These are phyloP conservation scores for Andrena bucephala DNA, from an alignment of 2,888 invertebrate genomes.

Conservation along the genomic window DNA sequence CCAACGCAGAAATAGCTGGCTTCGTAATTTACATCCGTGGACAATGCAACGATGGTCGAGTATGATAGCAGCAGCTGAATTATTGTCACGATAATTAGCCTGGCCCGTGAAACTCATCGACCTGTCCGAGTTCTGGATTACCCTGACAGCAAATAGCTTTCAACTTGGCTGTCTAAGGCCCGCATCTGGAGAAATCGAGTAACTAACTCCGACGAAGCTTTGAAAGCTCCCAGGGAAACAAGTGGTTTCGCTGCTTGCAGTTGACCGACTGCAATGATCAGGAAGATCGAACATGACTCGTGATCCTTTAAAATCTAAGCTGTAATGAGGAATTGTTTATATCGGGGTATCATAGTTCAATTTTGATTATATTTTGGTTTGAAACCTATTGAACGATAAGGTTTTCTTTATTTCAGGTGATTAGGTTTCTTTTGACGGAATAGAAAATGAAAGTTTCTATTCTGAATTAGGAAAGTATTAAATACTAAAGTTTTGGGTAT, in stretches of 20 bases:
- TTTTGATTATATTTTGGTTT: too few relatives aligned
- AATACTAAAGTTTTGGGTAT: too few relatives aligned
- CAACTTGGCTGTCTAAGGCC: constrained; percentile 53
- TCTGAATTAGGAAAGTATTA: too few relatives aligned
- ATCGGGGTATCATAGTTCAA: too few relatives aligned
- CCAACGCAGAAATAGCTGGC: constrained; percentile 7
- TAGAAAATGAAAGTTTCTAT: too few relatives aligned
- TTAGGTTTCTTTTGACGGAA: too few relatives aligned
- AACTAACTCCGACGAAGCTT: constrained; percentile 66
- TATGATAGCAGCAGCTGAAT: constrained; percentile 26
- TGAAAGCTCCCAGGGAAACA: constrained; percentile 52
- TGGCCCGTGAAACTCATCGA: constrained; percentile 32
- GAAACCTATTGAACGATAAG: too few relatives aligned
- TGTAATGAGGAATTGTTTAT: too few relatives aligned
- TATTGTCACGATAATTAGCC: constrained; percentile 57
- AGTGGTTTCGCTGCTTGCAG: constrained; percentile 47
- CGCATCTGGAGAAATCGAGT: constrained; percentile 64
- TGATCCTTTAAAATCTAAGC: too few relatives aligned
- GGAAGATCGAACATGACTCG: too few relatives aligned
- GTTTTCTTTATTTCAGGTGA: too few relatives aligned
- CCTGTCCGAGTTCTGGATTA: constrained; percentile 58
- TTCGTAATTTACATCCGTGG: background rate
- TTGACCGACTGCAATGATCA: constrained; percentile 24
- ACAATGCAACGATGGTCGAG: background rate
- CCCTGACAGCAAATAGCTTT: constrained; percentile 57